Percentiles rank a stretch among this genome's conserved stretches.
These are phyloP conservation scores for Clarias fuscus DNA, from an alignment of 2,797 vertebrate genomes.

Conservation along the genomic window DNA sequence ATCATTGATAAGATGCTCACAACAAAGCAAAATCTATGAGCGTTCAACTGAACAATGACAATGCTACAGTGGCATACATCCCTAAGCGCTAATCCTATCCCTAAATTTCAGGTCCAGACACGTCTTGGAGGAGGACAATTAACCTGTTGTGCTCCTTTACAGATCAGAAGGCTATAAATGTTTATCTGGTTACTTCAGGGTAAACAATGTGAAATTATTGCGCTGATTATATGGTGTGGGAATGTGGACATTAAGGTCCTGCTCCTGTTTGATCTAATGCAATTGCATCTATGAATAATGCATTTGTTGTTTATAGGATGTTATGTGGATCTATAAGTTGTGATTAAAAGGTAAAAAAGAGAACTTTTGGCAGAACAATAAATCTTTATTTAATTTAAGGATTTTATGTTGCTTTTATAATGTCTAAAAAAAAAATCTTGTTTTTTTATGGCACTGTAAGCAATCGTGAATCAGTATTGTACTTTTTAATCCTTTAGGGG, in stretches of 20 bases:
- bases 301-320: constrained; percentile 2
- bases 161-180: neutral
- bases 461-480: neutral
- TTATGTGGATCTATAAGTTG: neutral
- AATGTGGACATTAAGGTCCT: neutral
- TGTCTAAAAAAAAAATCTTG: neutral
- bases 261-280: neutral
- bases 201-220: neutral
- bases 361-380: no score
- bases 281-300: constrained; percentile 2
- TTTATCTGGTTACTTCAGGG: neutral
- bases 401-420: neutral
- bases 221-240: neutral
- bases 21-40: constrained; percentile 28
- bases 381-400: neutral
- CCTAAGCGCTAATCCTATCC: neutral
- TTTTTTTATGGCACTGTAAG: neutral
- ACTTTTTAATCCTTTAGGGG: neutral
- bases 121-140: neutral
- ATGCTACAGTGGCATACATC: neutral
- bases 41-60: neutral
- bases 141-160: constrained; percentile 11
- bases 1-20: neutral
- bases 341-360: neutral
- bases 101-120: neutral